Conservation (phyloP, 2,888 invertebrate genomes). For the Hyposoter dolosus region DNA sequence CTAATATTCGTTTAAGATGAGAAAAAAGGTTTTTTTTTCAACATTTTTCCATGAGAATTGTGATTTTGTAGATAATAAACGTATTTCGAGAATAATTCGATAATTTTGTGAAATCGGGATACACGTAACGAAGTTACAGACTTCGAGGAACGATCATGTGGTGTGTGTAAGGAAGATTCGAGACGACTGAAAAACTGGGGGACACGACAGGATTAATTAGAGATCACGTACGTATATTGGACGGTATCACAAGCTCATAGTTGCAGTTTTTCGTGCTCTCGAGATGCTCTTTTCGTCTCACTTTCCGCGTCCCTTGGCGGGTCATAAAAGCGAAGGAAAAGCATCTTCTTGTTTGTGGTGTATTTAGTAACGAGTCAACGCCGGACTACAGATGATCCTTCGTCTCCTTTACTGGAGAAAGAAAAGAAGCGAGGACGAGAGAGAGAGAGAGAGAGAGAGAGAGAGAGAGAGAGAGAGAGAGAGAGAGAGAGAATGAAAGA, state of each 20-base stretch:
- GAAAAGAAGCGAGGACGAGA: not conserved
- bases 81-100: too few species aligned
- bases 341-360: conserved; percentile 77
- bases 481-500: not conserved
- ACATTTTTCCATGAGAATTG: too few species aligned
- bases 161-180: not conserved
- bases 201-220: conserved; percentile 80
- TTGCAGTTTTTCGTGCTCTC: conserved; percentile 36
- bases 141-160: too few species aligned
- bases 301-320: conserved; percentile 27
- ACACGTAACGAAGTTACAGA: too few species aligned
- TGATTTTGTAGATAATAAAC: too few species aligned
- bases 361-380: conserved; percentile 78
- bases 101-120: too few species aligned
- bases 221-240: conserved; percentile 70
- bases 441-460: conserved; percentile 9
- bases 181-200: conserved; percentile 73
- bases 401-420: conserved; percentile 24
- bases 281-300: conserved; percentile 14
- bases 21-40: too few species aligned
- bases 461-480: conserved; percentile 17
- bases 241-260: conserved; percentile 47
- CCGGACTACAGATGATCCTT: conserved; percentile 78
- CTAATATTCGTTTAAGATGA: not conserved
- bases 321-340: conserved; percentile 53